Percentiles rank a stretch among this genome's conserved stretches.
phyloP scores from a whole-genome alignment of 2,888 invertebrate species.

The Amblyjoppa fuscipennis region DNA sequence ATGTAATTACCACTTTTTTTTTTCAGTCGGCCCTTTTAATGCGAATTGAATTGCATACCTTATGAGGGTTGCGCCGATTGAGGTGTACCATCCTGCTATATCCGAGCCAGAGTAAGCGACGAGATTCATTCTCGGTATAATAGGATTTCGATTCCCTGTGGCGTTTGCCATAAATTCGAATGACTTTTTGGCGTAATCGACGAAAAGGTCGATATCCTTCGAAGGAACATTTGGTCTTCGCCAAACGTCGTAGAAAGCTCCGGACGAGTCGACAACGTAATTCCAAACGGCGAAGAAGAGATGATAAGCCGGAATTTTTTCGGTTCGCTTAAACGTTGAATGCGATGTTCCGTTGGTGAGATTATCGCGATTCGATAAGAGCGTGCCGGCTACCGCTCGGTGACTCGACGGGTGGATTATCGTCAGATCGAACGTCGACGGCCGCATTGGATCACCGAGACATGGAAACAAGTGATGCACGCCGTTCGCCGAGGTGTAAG shows the following conservation, averaged over 20 bases:
- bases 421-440: slow-evolving; percentile 24
- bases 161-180: neutral
- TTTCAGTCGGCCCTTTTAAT: neutral
- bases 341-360: neutral
- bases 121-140: neutral
- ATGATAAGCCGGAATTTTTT: slow-evolving; percentile 24
- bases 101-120: neutral
- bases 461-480: slow-evolving; percentile 28
- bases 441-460: slow-evolving; percentile 32
- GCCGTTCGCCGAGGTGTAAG: slow-evolving; percentile 9
- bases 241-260: neutral
- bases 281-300: slow-evolving; percentile 38
- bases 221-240: neutral
- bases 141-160: neutral
- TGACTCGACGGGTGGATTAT: slow-evolving; percentile 41
- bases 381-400: slow-evolving; percentile 11
- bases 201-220: neutral
- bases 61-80: neutral
- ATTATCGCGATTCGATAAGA: neutral
- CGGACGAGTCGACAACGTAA: neutral
- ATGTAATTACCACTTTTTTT: too few species aligned
- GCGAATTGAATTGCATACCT: neutral
- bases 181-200: neutral
- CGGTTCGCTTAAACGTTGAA: slow-evolving; percentile 5
- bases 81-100: neutral